These are phyloP conservation scores for Lordiphosa stackelbergi DNA, from an alignment of 1,140 invertebrate genomes.

Conservation along the genomic window DNA sequence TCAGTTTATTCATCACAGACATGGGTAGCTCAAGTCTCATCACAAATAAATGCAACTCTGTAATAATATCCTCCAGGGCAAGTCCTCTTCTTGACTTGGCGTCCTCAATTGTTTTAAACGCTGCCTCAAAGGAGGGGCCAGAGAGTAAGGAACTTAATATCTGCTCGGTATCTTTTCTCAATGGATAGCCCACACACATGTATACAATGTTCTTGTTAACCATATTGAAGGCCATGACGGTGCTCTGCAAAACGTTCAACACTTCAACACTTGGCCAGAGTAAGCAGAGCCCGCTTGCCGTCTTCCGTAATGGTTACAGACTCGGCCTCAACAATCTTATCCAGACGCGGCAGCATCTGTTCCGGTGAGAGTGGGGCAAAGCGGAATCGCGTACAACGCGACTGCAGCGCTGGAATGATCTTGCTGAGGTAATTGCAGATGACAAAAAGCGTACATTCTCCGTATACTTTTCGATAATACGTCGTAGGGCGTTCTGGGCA, in stretches of 20 bases:
- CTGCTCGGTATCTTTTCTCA: slow-evolving; percentile 91
- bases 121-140: slow-evolving; percentile 86
- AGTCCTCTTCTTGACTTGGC: slow-evolving; percentile 92
- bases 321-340: slow-evolving; percentile 91
- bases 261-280: slow-evolving; percentile 96
- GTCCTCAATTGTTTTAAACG: slow-evolving; percentile 90
- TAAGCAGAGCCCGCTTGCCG: slow-evolving; percentile 93
- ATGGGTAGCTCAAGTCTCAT: slow-evolving; percentile 91
- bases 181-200: slow-evolving; percentile 96
- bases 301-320: slow-evolving; percentile 90
- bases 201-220: slow-evolving; percentile 97
- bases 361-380: slow-evolving; percentile 93
- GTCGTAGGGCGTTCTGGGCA: slow-evolving; percentile 98
- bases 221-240: slow-evolving; percentile 89
- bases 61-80: slow-evolving; percentile 92
- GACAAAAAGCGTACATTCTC: slow-evolving; percentile 98
- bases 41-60: slow-evolving; percentile 90
- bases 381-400: slow-evolving; percentile 97
- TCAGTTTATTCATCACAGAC: slow-evolving; percentile 84
- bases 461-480: slow-evolving; percentile 99
- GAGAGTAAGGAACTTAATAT: slow-evolving; percentile 94
- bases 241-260: slow-evolving; percentile 96
- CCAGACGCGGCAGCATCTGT: slow-evolving; percentile 93
- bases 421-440: slow-evolving; percentile 99
- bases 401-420: slow-evolving; percentile 98